Percentiles rank a stretch among this genome's conserved stretches.
These are phyloP conservation scores for Tenualosa ilisha DNA, from an alignment of 2,797 vertebrate species.

Conservation along the genomic window DNA sequence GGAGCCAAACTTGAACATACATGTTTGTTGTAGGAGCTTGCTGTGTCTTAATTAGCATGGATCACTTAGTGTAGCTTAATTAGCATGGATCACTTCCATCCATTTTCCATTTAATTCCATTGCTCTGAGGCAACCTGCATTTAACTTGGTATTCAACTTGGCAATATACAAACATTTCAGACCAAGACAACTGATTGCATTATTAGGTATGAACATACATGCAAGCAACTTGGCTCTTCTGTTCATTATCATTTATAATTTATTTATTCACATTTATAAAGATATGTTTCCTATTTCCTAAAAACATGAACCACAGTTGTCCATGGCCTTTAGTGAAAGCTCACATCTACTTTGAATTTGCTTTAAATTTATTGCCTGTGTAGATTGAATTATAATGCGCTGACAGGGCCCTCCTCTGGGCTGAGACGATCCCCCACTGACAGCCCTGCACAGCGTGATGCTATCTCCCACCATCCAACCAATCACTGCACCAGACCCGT, in stretches of 20 bases:
- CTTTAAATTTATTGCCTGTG: not conserved
- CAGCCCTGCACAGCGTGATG: not conserved
- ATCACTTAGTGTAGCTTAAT: not conserved
- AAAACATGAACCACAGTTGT: not conserved
- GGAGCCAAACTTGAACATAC: slow-evolving; percentile 20
- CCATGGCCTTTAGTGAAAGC: not conserved
- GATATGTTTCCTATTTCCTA: not conserved
- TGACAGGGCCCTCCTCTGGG: not conserved
- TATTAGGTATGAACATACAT: not conserved
- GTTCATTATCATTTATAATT: not conserved
- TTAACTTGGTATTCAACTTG: too few relatives aligned
- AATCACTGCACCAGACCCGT: slow-evolving; percentile 40
- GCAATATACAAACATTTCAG: too few relatives aligned
- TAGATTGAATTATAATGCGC: not conserved
- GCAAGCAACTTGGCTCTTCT: not conserved
- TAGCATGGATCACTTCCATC: not conserved
- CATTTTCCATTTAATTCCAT: not conserved
- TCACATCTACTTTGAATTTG: not conserved
- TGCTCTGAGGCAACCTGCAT: not conserved
- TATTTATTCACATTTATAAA: not conserved
- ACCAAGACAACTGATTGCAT: too few relatives aligned
- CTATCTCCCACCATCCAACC: not conserved
- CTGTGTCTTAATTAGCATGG: not conserved
- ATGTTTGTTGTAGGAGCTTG: not conserved
- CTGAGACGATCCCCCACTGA: not conserved